These are phyloP conservation scores for Paracanthobrama guichenoti DNA, from an alignment of 2,113 vertebrate genomes.

Conservation along the genomic window DNA sequence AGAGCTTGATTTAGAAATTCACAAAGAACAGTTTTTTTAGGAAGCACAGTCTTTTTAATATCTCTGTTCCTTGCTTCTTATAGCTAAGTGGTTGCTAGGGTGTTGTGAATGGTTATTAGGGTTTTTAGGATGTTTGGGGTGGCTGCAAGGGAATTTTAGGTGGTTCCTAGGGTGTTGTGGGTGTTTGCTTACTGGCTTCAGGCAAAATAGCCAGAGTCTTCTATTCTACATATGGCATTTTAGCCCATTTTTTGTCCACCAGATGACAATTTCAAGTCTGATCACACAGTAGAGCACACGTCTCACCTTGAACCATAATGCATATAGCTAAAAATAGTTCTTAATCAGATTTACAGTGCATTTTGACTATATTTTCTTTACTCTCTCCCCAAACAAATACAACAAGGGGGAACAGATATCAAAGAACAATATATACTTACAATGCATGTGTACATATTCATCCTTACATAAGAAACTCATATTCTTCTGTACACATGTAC, in stretches of 20 bases:
- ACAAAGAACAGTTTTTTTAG: not conserved
- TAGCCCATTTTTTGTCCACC: not conserved
- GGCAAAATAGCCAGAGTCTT: not conserved
- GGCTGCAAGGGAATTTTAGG: too few relatives aligned
- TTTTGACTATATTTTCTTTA: too few relatives aligned
- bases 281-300: not conserved
- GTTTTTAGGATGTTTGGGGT: too few relatives aligned
- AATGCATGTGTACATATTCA: too few relatives aligned
- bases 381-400: too few relatives aligned
- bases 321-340: too few relatives aligned
- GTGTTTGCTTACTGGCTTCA: not conserved
- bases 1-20: constrained; percentile 11
- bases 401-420: too few relatives aligned
- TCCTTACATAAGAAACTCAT: too few relatives aligned
- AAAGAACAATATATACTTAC: too few relatives aligned
- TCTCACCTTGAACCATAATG: not conserved
- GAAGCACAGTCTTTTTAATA: not conserved
- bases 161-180: not conserved
- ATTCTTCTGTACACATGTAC: too few relatives aligned
- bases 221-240: not conserved
- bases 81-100: not conserved
- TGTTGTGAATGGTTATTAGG: too few relatives aligned
- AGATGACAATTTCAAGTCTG: not conserved
- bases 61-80: not conserved
- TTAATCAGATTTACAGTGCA: too few relatives aligned